Conservation (phyloP, 2,888 invertebrate genomes). For the Cremastobaeus sp. region DNA sequence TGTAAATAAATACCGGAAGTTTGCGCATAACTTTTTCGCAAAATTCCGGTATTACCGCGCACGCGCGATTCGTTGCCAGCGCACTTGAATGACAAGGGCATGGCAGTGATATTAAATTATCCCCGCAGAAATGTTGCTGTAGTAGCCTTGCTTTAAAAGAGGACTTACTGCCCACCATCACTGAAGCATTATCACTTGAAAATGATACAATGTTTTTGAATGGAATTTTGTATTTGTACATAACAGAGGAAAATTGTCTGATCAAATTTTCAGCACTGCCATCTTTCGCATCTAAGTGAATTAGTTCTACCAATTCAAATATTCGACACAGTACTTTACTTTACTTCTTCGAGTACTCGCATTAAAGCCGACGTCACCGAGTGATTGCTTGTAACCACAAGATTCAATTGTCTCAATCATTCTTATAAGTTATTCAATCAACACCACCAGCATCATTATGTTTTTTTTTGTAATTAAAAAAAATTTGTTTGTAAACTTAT, state of each 20-base stretch:
- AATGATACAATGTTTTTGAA: slow-evolving; percentile 1
- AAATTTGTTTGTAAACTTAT: too few species aligned
- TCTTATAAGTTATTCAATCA: too few species aligned
- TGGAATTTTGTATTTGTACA: slow-evolving; percentile 13
- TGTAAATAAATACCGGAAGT: not conserved
- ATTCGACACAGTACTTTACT: too few species aligned
- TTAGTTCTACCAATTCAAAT: slow-evolving; percentile 14
- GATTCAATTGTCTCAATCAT: too few species aligned
- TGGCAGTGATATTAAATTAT: not conserved
- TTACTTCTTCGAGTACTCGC: too few species aligned
- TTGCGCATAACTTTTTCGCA: not conserved
- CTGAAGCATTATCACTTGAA: slow-evolving; percentile 19
- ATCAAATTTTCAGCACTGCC: slow-evolving; percentile 15
- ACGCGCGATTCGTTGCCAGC: slow-evolving; percentile 1
- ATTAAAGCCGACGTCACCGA: too few species aligned
- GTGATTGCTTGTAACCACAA: too few species aligned
- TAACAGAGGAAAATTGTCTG: not conserved
- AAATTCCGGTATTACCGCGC: not conserved
- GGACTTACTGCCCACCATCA: not conserved
- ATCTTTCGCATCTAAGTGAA: slow-evolving; percentile 26
- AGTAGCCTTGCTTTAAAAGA: slow-evolving; percentile 11
- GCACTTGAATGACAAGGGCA: slow-evolving; percentile 25
- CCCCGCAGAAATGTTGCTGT: not conserved
- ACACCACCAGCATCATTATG: too few species aligned
- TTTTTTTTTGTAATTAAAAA: too few species aligned